Base-by-base conservation (phyloP, 2,797 vertebrate species). In the Molossus molossus region DNA sequence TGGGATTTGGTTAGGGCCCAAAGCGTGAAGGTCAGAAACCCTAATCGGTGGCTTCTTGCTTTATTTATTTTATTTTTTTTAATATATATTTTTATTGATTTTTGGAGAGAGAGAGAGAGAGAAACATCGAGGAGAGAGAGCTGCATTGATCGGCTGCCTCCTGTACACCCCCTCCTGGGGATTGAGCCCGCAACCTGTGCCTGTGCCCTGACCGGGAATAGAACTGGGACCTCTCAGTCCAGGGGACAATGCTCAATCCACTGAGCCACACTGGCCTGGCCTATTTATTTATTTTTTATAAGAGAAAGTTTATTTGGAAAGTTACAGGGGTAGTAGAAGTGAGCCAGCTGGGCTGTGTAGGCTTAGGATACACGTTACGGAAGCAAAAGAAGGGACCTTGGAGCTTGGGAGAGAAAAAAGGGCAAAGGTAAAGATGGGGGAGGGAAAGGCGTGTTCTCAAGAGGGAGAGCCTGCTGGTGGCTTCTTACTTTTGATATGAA, bases 401-500 rank as follows among this genome's bases (percentile, higher is more conserved):
- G 50, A 33, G 29, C 50, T 33, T 55, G 1, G 18, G 29, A 55
- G n/a, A 55, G 18, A 55, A 17, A 77, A 55, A 33, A 10, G 33
- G 18, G 29, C 48, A 55, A 75, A 21, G 75, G 17, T 12, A 33
- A 67, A 67, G n/a, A 33, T 67, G 65, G 29, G 50, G 65, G 33
- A 67, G 15, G n/a, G 65, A 67, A 33, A 33, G 14, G 17, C 33
- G n/a, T 67, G n/a, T 67, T n/a, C 65, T 67, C 65, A 67, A 67
- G 65, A 67, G 65, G 65, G 8, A 67, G 65, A 67, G 17, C n/a
- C 65, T 17, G 2, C 18, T 67, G n/a, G 65, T 67, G 65, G 25
- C 83, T 53, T 69, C 65, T 87, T 93, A 93, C 37, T 80, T 94
- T 67, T 83, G 17, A 95, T 91, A n/a, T 7, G 73, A 96, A 94